These are phyloP conservation scores for Muntiacus muntjak DNA, from an alignment of 2,113 vertebrate genomes.

Conservation along the genomic window DNA sequence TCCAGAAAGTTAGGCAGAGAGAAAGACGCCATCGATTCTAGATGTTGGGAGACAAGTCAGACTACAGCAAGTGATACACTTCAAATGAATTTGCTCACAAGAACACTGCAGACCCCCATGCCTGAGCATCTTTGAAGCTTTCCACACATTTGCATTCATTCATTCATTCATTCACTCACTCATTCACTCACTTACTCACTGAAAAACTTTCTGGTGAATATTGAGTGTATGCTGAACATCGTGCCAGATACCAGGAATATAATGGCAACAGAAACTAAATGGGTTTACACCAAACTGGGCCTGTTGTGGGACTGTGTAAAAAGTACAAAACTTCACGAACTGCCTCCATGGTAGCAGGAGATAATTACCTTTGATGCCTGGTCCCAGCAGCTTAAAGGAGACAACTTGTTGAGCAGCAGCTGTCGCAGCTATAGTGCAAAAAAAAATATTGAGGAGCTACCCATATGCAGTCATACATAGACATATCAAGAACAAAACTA, in stretches of 20 bases:
- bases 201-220: not conserved
- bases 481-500: not conserved
- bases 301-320: not conserved
- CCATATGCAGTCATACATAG: not conserved
- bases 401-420: constrained; percentile 47
- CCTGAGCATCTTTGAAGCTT: not conserved
- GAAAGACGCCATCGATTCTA: not conserved
- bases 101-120: not conserved
- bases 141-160: not conserved
- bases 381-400: constrained; percentile 32
- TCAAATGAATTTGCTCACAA: not conserved
- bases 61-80: not conserved
- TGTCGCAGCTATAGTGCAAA: constrained; percentile 47
- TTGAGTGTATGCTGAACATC: fast-evolving
- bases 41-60: not conserved
- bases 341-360: not conserved
- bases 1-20: not conserved
- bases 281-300: not conserved
- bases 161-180: not conserved
- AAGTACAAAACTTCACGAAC: not conserved
- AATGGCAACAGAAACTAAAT: not conserved
- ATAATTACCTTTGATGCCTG: constrained; percentile 61
- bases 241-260: not conserved
- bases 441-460: not conserved
- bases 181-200: not conserved